Conservation (phyloP, 1,140 invertebrate species). For the Mactra quadrangularis region DNA sequence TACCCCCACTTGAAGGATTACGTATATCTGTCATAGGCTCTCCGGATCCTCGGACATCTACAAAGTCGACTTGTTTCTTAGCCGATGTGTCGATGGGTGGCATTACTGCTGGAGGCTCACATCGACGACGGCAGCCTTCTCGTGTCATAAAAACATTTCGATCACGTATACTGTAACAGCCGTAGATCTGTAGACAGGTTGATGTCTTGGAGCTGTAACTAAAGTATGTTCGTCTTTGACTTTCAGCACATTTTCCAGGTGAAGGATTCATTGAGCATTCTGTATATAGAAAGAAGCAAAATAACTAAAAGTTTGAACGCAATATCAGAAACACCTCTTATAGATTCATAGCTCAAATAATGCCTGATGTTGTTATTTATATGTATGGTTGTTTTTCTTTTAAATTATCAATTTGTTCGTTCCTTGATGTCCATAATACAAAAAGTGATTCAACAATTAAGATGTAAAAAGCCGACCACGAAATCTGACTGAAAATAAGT, state of each 20-base stretch:
- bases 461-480: too few relatives aligned
- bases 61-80: slow-evolving; percentile 2
- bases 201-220: slow-evolving; percentile 51
- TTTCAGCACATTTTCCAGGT: slow-evolving; percentile 30
- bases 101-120: background rate
- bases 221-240: slow-evolving; percentile 20
- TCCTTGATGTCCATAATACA: too few relatives aligned
- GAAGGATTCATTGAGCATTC: slow-evolving; percentile 48
- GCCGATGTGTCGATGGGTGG: background rate
- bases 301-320: too few relatives aligned
- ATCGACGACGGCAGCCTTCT: slow-evolving; percentile 12
- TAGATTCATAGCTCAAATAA: too few relatives aligned
- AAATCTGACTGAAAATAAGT: too few relatives aligned
- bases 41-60: slow-evolving; percentile 15
- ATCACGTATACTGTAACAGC: slow-evolving; percentile 52
- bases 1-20: background rate
- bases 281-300: slow-evolving; percentile 13
- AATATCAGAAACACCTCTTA: background rate
- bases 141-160: slow-evolving; percentile 39
- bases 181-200: slow-evolving; percentile 41
- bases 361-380: too few relatives aligned
- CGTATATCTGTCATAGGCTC: slow-evolving; percentile 3
- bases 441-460: too few relatives aligned
- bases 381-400: too few relatives aligned
- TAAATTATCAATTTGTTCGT: too few relatives aligned